Evolutionary conservation across 2,888 invertebrate species (phyloP), one percentile per base, ranked within the genome.

Genomic region (Heliconius cydno): DNA sequence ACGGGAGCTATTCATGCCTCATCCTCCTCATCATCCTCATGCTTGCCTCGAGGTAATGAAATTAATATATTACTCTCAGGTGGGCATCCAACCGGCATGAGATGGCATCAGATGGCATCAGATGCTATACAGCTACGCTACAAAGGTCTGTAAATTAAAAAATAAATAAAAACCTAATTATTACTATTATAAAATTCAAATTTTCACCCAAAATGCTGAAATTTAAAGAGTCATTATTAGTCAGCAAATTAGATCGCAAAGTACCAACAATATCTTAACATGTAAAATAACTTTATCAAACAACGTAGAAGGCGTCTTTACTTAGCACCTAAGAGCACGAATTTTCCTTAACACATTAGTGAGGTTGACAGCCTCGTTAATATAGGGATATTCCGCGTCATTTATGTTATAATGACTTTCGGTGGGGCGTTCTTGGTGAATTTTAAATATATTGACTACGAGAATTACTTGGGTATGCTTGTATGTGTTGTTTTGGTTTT

Each of bases 301-400:
- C 78, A 63, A 74, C 74, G 78, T 74, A 15, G 25, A 28, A 15
- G 68, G 74, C 60, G 68, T 67, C 73, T 78, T 41, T 68, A 74
- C 41, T 60, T 78, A 34, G 57, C 74, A 60, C 74, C 67, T 74
- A 34, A 41, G 65, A 65, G 67, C 60, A 65, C 67, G n/a, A 74
- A 74, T 74, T 74, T 74, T 67, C 73, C 57, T 73, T 68, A 38
- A 72, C 78, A 46, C 68, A 60, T 78, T 78, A 74, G 78, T 78
- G 78, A 73, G 60, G 66, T 68, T 60, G 74, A 74, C 73, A 67
- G 41, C 57, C 13, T 68, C 60, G 63, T 78, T 68, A 68, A 30
- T 78, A 67, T 60, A 41, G 52, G 68, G 72, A 78, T 78, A 74
- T 72, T 72, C 68, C 34, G 3, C 60, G 68, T 68, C 68, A 78